Conservation (phyloP, 1,140 invertebrate species). For the Drosophila repleta region DNA sequence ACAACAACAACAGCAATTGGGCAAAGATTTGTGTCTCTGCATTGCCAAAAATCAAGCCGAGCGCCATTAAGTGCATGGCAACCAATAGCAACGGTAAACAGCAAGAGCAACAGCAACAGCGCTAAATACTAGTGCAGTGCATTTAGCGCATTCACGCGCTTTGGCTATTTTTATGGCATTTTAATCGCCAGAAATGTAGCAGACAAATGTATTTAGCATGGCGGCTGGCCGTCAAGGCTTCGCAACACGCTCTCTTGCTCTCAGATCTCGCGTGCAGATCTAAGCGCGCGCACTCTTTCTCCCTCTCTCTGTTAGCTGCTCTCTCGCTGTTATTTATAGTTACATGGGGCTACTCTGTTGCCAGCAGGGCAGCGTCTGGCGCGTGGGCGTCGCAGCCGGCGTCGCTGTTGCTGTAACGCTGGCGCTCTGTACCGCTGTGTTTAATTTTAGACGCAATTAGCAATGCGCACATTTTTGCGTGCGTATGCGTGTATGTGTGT, state of each 20-base stretch:
- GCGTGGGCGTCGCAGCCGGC: constrained; percentile 66
- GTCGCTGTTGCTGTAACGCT: constrained; percentile 35
- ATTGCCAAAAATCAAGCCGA: constrained; percentile 59
- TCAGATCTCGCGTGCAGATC: too few species aligned
- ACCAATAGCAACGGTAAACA: constrained; percentile 1
- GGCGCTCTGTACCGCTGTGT: constrained; percentile 41
- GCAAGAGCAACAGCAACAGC: constrained; percentile 1
- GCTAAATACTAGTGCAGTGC: constrained; percentile 38
- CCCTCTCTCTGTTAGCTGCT: constrained; percentile 13
- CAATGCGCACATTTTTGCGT: constrained; percentile 77
- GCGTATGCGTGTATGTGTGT: constrained; percentile 27
- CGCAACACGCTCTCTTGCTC: constrained; percentile 9
- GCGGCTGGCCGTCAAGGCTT: constrained; percentile 24
- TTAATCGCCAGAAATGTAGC: constrained; percentile 63
- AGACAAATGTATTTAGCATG: constrained; percentile 15
- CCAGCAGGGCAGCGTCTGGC: constrained; percentile 61
- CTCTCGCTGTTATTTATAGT: constrained; percentile 67
- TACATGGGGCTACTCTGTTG: constrained; percentile 60
- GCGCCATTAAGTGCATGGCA: constrained; percentile 60
- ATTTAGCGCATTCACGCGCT: constrained; percentile 51
- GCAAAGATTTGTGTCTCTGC: constrained; percentile 22
- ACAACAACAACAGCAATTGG: constrained; percentile 23
- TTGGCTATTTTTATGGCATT: constrained; percentile 79
- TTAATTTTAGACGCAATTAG: constrained; percentile 79
- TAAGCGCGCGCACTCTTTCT: background rate